Evolutionary conservation across 2,113 vertebrate species (phyloP).

Genomic region (Tragelaphus scriptus): DNA sequence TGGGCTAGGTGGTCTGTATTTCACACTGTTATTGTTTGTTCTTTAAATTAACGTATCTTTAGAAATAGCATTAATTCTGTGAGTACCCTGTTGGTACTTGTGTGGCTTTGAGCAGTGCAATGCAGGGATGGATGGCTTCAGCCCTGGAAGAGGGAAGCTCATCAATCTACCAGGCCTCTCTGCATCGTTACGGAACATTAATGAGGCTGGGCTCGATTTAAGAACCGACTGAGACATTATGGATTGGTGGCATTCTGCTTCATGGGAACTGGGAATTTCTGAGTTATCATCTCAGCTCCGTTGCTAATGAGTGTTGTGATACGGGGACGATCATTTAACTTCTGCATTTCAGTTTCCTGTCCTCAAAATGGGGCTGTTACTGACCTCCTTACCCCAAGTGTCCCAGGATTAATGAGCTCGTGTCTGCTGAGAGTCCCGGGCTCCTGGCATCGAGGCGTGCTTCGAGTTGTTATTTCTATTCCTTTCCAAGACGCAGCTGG

Average conservation of each 20-base stretch:
- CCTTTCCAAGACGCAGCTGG: not conserved
- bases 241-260: conserved; percentile 25
- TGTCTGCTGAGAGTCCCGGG: not conserved
- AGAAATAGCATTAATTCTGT: not conserved
- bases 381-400: conserved; percentile 43
- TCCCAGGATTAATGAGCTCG: conserved; percentile 55
- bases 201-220: conserved; percentile 53
- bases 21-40: not conserved
- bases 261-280: conserved; percentile 45
- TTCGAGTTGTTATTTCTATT: not conserved
- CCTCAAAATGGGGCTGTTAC: conserved; percentile 64
- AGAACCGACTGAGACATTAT: conserved; percentile 35
- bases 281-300: conserved; percentile 36
- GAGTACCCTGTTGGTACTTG: not conserved
- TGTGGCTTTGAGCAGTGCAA: not conserved
- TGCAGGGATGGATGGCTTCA: not conserved
- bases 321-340: conserved; percentile 48
- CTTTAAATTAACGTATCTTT: not conserved
- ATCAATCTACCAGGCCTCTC: not conserved
- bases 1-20: not conserved
- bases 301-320: conserved; percentile 62
- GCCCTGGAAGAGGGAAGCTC: not conserved
- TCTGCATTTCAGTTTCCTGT: conserved; percentile 55
- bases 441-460: not conserved
- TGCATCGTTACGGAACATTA: conserved; percentile 8